Percentiles rank a stretch among this genome's conserved stretches.
phyloP scores from a whole-genome alignment of 2,888 invertebrate species.

The Rotaria magnacalcarata region DNA sequence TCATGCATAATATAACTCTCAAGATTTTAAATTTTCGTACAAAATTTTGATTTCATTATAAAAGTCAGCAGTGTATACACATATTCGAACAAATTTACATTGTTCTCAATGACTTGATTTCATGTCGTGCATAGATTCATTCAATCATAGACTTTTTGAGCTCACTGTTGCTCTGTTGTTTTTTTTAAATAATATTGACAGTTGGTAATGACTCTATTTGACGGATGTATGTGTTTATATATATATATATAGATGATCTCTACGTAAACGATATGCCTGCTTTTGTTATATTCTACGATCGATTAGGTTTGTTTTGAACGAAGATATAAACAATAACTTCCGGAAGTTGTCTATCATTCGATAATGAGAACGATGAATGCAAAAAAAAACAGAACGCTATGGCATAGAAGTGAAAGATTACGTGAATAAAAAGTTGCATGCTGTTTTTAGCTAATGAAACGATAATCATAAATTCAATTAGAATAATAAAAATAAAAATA shows the following conservation, averaged over 20 bases:
- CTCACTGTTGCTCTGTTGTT: too few relatives aligned
- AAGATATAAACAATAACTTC: neutral
- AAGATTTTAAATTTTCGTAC: neutral
- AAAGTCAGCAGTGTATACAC: neutral
- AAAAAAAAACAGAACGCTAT: neutral
- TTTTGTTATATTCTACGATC: neutral
- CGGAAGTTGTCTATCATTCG: slow-evolving; percentile 14
- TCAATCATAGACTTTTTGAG: too few relatives aligned
- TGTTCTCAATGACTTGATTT: neutral
- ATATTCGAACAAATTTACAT: neutral
- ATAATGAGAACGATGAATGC: neutral
- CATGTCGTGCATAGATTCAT: too few relatives aligned
- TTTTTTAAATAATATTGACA: too few relatives aligned
- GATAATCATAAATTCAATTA: neutral
- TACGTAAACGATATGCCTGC: neutral
- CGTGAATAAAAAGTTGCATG: neutral
- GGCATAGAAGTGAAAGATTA: neutral
- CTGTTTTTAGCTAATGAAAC: neutral
- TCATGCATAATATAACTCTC: neutral
- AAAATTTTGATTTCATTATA: neutral
- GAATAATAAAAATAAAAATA: too few relatives aligned
- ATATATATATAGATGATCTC: neutral
- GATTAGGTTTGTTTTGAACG: slow-evolving; percentile 17
- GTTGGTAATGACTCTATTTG: neutral
- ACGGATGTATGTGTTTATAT: neutral